These are phyloP conservation scores for Matsumurasca onukii DNA, from an alignment of 1,140 invertebrate species.

Conservation along the genomic window DNA sequence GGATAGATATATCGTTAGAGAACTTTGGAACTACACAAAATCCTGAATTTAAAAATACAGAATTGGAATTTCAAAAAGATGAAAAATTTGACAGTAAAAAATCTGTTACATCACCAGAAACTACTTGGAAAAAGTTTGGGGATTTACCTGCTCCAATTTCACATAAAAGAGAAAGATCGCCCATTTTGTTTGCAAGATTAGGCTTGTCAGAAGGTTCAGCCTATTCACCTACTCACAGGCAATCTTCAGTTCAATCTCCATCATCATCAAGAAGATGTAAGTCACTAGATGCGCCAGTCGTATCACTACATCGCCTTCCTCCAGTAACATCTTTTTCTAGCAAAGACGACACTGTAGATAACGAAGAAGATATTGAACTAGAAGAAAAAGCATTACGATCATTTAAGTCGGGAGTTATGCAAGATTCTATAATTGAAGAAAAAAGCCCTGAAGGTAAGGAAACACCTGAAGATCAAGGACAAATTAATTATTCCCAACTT, in stretches of 20 bases:
- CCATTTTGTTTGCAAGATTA: conserved; percentile 73
- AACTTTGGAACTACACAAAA: too few species aligned
- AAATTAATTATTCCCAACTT: background rate
- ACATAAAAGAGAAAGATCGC: conserved; percentile 61
- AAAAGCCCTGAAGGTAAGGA: conserved; percentile 8
- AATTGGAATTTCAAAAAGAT: conserved; percentile 9
- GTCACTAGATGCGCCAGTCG: conserved; percentile 79
- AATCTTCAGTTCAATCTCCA: conserved; percentile 71
- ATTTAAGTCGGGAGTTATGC: conserved; percentile 12
- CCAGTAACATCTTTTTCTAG: conserved; percentile 84
- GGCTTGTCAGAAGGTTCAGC: conserved; percentile 81
- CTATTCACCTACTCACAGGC: conserved; percentile 66
- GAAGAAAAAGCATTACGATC: conserved; percentile 40
- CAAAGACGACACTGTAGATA: conserved; percentile 76
- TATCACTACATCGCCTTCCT: conserved; percentile 72
- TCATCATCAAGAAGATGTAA: conserved; percentile 72
- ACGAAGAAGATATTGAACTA: conserved; percentile 42
- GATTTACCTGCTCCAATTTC: conserved; percentile 38
- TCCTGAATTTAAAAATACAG: conserved; percentile 11
- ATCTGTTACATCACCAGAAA: conserved; percentile 55
- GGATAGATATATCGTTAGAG: too few species aligned
- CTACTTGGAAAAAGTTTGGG: conserved; percentile 54
- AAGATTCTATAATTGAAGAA: conserved; percentile 37
- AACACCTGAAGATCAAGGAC: background rate
- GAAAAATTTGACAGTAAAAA: conserved; percentile 42